phyloP scores from a whole-genome alignment of 2,113 vertebrate species.

The Parus major region DNA sequence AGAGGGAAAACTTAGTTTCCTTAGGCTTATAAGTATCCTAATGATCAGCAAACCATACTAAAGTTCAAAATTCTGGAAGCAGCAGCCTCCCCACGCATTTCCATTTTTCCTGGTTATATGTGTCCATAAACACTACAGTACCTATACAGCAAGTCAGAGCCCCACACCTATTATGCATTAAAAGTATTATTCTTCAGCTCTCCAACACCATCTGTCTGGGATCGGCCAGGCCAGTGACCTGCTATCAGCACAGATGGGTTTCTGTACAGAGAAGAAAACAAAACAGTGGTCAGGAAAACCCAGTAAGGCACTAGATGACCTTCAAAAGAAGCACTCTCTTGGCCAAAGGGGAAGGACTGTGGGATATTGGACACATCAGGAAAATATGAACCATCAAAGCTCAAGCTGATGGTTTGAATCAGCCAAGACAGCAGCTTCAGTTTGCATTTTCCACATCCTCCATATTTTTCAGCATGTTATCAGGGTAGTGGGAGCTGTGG shows the following conservation, averaged over 20 bases:
- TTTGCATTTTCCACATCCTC: neutral
- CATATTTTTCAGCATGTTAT: neutral
- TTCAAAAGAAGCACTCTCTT: neutral
- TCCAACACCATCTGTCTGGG: neutral
- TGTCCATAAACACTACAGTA: neutral
- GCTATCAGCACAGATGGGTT: neutral
- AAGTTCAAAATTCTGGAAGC: neutral
- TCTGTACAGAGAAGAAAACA: neutral
- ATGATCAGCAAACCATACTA: neutral
- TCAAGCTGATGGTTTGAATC: neutral
- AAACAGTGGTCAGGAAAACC: neutral
- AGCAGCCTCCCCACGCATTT: neutral
- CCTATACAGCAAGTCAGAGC: neutral
- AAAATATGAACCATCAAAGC: neutral
- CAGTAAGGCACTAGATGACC: neutral
- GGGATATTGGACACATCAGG: neutral
- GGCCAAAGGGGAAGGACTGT: neutral
- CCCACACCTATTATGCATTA: neutral
- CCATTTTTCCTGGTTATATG: neutral
- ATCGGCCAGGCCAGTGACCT: neutral
- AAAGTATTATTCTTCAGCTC: neutral
- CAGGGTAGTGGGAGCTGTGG: neutral
- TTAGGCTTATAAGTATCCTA: neutral
- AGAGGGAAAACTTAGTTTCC: neutral
- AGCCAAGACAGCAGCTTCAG: neutral